Base-by-base conservation (phyloP, 2,888 invertebrate genomes). In the Tenthredo amoena region DNA sequence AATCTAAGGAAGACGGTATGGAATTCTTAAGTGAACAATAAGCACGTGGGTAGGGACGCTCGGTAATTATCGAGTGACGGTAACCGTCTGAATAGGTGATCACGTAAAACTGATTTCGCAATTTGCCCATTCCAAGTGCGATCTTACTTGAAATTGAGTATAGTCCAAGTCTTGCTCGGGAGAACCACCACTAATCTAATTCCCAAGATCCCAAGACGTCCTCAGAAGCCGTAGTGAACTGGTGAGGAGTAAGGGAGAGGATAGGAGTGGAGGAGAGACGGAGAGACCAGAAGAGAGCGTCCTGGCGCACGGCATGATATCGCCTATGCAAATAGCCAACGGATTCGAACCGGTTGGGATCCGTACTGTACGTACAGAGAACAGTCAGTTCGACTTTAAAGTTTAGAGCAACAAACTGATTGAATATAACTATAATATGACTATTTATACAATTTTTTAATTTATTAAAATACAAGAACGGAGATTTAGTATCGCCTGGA, bases 131-230 rank as follows among this genome's bases (percentile, higher is more conserved):
- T 92, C 91, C 92, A 83, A 71, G 90, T 89, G 91, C 92, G 93
- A 92, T 92, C 92, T 93, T 91, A 92, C 92, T 93, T 92, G 92
- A 92, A 93, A 93, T 93, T 92, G 92, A 93, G 92, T 93, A 92
- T 92, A 92, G 93, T 93, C 91, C 92, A 92, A 91, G 93, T 92
- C 93, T 91, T 91, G 89, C 91, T 89, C 88, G 90, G 92, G 92
- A 91, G 92, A 93, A 92, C 93, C 93, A 93, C 93, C 92, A 92
- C 93, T 93, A 93, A 93, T 93, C 93, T 92, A 93, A 93, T 93
- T 92, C 91, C 90, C 89, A 89, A 90, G 93, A 92, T 93, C 92
- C 90, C 92, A 90, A 91, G 92, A 92, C 91, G 92, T 88, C 86
- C 86, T 84, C 50, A 65, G 84, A 84, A 86, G 62, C 85, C 85